These are phyloP conservation scores for Lontra canadensis DNA, from an alignment of 2,113 vertebrate genomes.

Conservation along the genomic window DNA sequence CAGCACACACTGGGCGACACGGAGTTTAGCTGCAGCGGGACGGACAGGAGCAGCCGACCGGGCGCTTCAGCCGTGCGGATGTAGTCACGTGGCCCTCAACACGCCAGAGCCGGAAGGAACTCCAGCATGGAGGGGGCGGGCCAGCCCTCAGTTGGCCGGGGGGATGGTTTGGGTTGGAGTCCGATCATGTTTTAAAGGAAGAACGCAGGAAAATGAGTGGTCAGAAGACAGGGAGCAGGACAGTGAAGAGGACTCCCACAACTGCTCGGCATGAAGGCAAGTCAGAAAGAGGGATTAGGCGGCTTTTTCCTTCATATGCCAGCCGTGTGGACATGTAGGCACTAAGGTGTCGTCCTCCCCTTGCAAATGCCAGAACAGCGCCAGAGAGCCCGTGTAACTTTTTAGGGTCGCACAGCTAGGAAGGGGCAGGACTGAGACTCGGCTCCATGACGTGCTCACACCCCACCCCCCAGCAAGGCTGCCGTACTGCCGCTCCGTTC, in stretches of 20 bases:
- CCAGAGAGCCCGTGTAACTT: background rate
- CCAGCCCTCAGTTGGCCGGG: background rate
- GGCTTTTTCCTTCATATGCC: background rate
- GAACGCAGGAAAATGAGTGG: background rate
- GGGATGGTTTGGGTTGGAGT: background rate
- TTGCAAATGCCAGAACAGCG: background rate
- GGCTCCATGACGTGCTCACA: accelerated
- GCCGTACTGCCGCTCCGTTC: background rate
- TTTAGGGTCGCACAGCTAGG: background rate
- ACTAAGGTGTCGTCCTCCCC: no score
- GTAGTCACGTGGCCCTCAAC: accelerated
- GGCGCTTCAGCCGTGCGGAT: accelerated
- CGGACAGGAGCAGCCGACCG: background rate
- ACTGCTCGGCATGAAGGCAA: background rate
- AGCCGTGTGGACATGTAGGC: background rate
- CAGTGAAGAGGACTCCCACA: background rate
- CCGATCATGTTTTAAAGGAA: background rate
- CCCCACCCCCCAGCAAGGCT: background rate
- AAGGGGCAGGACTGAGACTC: background rate
- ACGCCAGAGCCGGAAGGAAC: accelerated
- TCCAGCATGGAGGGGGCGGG: background rate
- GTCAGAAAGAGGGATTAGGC: background rate
- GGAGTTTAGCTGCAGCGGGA: background rate
- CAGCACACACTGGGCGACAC: background rate
- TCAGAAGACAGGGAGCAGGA: background rate